phyloP scores from a whole-genome alignment of 2,113 vertebrate genomes.

The Catagonus wagneri region DNA sequence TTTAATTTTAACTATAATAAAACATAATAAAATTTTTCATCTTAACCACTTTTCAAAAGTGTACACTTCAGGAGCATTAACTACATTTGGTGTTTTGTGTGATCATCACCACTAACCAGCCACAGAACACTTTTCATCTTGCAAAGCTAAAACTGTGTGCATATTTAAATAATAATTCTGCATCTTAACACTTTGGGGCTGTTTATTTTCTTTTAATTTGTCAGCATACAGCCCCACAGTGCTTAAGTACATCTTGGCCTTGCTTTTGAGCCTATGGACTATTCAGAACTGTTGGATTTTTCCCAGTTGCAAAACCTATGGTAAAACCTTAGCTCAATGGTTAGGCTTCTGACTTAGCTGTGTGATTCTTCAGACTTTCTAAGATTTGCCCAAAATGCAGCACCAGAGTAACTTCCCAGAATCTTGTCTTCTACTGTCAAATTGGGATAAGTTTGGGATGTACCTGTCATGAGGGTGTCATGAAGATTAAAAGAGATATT shows the following conservation, averaged over 20 bases:
- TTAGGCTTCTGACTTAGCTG: background rate
- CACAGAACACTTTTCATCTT: background rate
- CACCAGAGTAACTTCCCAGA: background rate
- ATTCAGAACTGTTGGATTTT: background rate
- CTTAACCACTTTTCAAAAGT: background rate
- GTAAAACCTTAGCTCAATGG: background rate
- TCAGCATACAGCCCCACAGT: background rate
- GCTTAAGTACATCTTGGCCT: background rate
- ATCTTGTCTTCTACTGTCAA: background rate
- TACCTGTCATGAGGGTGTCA: background rate
- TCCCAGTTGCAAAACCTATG: background rate
- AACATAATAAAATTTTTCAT: background rate
- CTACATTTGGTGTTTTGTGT: background rate
- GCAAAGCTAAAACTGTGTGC: background rate
- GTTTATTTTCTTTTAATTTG: background rate
- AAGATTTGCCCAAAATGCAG: background rate
- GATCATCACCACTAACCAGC: background rate
- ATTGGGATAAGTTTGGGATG: background rate
- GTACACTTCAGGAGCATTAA: background rate
- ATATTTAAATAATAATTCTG: background rate
- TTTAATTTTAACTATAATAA: slow-evolving; percentile 10
- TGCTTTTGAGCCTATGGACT: background rate
- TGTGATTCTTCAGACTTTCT: background rate
- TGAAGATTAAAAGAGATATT: background rate
- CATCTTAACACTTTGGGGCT: background rate